Evolutionary conservation across 2,888 invertebrate species (phyloP), one percentile per base, ranked within the genome.

Genomic region (Carabus problematicus): DNA sequence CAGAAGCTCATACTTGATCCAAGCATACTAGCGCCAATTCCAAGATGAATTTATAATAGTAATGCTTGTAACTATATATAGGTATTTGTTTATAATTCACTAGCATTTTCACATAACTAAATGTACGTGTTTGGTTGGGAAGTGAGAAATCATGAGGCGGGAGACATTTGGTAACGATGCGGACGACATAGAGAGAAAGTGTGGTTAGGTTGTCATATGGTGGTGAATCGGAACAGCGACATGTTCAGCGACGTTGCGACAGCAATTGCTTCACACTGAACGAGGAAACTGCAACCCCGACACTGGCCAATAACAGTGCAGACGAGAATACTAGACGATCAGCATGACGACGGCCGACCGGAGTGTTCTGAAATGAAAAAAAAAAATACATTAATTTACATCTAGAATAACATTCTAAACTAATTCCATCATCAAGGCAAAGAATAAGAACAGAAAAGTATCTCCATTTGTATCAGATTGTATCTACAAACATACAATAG

Each of bases 281-380:
- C 1, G 82, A 77, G 8, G 81, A 81, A 4, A 82, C 75, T 59
- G 79, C 80, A 45, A 81, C 77, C 56, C 82, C 82, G 61, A 81
- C 71, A 55, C 78, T 77, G 16, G 81, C 81, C 68, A 82, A 71
- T 56, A 82, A 71, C 69, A 81, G 75, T 8, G 81, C 82, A n/a
- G 79, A 76, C 40, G 79, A 78, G 67, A 78, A 78, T 16, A 80
- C 77, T 72, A 80, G 72, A 72, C 74, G 78, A 71, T 81, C 80
- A 42, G 72, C 71, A 60, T 72, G 72, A 39, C 72, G 71, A 63
- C 72, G 43, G 41, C 71, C 69, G 41, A 73, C 70, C 11, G 75
- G 70, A 18, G 73, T 76, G 76, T 76, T 77, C 77, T 78, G 72
- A 75, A 66, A 66, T 68, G 70, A 71, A 41, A 69, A 55, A 19